Evolutionary conservation across 1,140 invertebrate genomes (phyloP).

Genomic region (Idris sp.): DNA sequence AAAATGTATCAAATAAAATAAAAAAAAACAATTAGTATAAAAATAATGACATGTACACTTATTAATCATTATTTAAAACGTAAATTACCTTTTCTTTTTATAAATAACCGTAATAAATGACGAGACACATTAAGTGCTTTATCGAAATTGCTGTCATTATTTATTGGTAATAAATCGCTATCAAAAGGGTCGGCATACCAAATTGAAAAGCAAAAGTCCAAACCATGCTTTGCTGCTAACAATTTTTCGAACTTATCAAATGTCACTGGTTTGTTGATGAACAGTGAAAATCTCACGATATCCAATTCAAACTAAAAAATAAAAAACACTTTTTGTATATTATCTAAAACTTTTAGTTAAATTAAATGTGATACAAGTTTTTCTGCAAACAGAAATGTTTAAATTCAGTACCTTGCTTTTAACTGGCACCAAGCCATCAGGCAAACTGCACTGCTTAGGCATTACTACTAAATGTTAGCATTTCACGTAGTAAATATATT

Average conservation of each 20-base stretch:
- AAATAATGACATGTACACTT: not conserved
- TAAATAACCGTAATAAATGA: constrained; percentile 90
- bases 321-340: too few species aligned
- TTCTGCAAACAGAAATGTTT: too few species aligned
- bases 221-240: constrained; percentile 89
- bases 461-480: too few species aligned
- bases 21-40: constrained; percentile 1
- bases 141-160: constrained; percentile 97
- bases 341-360: too few species aligned
- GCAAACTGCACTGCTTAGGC: too few species aligned
- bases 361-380: too few species aligned
- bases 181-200: constrained; percentile 99
- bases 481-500: too few species aligned
- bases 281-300: constrained; percentile 94
- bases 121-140: constrained; percentile 90
- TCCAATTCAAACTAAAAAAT: constrained; percentile 96
- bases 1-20: too few species aligned
- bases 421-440: too few species aligned
- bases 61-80: not conserved
- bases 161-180: constrained; percentile 97
- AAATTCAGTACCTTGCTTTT: too few species aligned
- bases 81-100: constrained; percentile 92
- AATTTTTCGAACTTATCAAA: constrained; percentile 92
- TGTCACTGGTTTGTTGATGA: constrained; percentile 83
- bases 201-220: constrained; percentile 92